Evolutionary conservation across 1,140 invertebrate species (phyloP).

Genomic region (Drosophila parvula): DNA sequence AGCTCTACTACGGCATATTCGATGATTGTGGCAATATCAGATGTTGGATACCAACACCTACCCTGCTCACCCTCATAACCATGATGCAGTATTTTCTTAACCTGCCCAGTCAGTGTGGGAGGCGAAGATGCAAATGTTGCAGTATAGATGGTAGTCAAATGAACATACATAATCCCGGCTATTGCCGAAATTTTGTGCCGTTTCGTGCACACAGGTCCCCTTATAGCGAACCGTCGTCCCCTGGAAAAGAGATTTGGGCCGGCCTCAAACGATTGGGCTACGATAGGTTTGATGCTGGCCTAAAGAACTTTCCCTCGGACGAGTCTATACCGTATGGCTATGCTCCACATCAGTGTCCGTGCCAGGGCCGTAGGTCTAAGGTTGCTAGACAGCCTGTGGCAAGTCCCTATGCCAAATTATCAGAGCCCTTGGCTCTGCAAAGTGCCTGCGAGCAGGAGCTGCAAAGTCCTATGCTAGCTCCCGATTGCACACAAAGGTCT

Average conservation of each 20-base stretch:
- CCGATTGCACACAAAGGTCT: not conserved
- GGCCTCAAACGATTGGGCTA: conserved; percentile 25
- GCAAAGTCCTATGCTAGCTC: not conserved
- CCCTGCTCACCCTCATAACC: conserved; percentile 14
- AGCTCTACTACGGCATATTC: conserved; percentile 50
- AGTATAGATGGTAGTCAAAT: not conserved
- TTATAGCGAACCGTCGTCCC: too few relatives aligned
- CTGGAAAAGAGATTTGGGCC: not conserved
- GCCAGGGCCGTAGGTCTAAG: not conserved
- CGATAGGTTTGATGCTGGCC: not conserved
- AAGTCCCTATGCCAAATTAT: not conserved
- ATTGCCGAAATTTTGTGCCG: conserved; percentile 6
- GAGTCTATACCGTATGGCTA: conserved; percentile 36
- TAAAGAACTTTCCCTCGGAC: conserved; percentile 5
- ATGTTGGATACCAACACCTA: conserved; percentile 14
- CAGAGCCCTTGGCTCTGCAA: conserved; percentile 1
- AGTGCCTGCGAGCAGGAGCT: conserved; percentile 7
- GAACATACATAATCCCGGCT: conserved; percentile 27
- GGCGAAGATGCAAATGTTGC: not conserved
- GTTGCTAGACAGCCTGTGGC: too few relatives aligned
- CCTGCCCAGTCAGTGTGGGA: not conserved
- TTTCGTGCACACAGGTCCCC: not conserved
- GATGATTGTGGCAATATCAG: conserved; percentile 37
- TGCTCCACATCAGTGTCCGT: conserved; percentile 24
- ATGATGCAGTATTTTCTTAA: conserved; percentile 47